A percentile compares a stretch with the other conserved stretches of the same genome.
phyloP scores from a whole-genome alignment of 2,888 invertebrate species.

The Agrochola circellaris region DNA sequence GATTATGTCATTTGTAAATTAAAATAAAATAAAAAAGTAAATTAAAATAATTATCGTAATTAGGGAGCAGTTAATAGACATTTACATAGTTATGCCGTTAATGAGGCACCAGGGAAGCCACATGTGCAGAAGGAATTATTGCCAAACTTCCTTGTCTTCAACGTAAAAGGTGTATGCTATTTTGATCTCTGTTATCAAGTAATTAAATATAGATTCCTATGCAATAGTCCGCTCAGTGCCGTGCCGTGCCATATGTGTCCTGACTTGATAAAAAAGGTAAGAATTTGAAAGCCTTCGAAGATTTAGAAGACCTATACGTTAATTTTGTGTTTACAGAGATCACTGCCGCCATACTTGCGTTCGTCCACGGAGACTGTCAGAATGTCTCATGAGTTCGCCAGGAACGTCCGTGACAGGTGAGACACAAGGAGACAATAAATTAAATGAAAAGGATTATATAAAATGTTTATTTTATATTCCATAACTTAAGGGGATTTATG shows the following conservation, averaged over 20 bases:
- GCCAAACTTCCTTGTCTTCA: too few species aligned
- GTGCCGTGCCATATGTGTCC: neutral
- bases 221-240: neutral
- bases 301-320: neutral
- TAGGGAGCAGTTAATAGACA: too few species aligned
- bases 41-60: too few species aligned
- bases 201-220: neutral
- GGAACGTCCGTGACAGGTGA: constrained; percentile 79
- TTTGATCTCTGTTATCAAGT: constrained; percentile 1
- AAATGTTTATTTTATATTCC: too few species aligned
- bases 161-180: neutral
- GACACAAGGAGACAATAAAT: neutral
- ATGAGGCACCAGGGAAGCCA: too few species aligned
- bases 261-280: neutral
- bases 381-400: constrained; percentile 80
- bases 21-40: too few species aligned
- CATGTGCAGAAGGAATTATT: too few species aligned
- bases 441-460: accelerated
- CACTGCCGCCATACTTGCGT: constrained; percentile 83
- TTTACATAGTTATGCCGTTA: too few species aligned
- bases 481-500: too few species aligned
- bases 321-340: constrained; percentile 75
- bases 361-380: constrained; percentile 86
- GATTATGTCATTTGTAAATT: too few species aligned
- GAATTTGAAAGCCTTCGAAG: neutral